Base-by-base conservation (phyloP, 1,140 invertebrate genomes). In the Drosophila sp. region DNA sequence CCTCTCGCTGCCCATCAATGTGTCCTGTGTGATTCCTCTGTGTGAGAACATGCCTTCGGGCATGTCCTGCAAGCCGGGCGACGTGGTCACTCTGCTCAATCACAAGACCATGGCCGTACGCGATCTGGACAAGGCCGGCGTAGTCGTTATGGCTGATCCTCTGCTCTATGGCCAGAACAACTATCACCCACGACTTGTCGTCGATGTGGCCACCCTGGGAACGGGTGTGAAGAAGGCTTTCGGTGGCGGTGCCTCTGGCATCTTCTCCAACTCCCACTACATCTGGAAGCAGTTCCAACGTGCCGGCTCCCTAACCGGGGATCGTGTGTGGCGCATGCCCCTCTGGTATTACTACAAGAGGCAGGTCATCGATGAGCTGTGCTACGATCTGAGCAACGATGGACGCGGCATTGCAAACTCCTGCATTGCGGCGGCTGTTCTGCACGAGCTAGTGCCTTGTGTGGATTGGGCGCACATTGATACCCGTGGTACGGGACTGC, bases 81-180 rank as follows among this genome's bases (percentile, higher is more conserved):
- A 98, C 91, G 94, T 98, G 0, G 94, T 98, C 0, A 94, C 92
- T n/a, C 95, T 96, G 27, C 96, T 96, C 93, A 98, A 97, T 91
- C 96, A 96, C 10, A 97, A 97, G 90, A 95, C 95, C 2, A 96
- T 98, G 83, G 95, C 96, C 38, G 94, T 98, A 3, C 96, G 98
- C 76, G 97, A 98, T 83, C 97, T 98, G 10, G 97, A 98, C 93
- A 96, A 97, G 50, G 97, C 98, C 90, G 97, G 97, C 1, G 93
- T 98, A 38, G 93, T 98, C 1, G 95, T 98, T 61, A 93, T 99
- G 17, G 96, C 97, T 6, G 98, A 98, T 93, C 97, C 97, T 2
- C 92, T 98, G 4, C 95, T 95, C 70, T 98, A 98, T 90, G 95
- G 95, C 23, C 92, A 94, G 40, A 92, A 93, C 4, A 74, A 72